These are phyloP conservation scores for Apostichopus japonicus DNA, from an alignment of 35 echinoderm and acorn worm genomes.

Conservation along the genomic window DNA sequence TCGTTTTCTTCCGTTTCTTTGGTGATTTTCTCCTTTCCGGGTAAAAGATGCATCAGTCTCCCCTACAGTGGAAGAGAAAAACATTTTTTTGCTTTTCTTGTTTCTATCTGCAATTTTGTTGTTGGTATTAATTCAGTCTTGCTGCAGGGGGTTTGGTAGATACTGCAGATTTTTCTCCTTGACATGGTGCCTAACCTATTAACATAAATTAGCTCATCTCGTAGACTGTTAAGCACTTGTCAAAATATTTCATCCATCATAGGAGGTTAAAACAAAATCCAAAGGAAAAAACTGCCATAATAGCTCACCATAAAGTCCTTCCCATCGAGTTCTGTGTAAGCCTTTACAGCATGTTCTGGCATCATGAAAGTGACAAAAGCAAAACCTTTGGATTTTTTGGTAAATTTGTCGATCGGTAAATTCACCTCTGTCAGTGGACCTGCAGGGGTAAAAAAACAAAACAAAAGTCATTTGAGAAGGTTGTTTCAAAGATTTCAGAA, in stretches of 20 bases:
- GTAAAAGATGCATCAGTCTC: conserved; percentile 86
- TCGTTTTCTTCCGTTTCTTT: conserved; percentile 68
- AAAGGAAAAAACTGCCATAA: background rate
- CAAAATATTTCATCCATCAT: background rate
- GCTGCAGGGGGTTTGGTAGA: too few species aligned
- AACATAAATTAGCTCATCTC: too few species aligned
- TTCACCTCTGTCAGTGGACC: conserved; percentile 92
- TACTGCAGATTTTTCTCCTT: too few species aligned
- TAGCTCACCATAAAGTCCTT: conserved; percentile 78
- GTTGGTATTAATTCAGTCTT: too few species aligned
- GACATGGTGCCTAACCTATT: too few species aligned
- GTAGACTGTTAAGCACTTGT: too few species aligned
- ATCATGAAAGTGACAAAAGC: conserved; percentile 98
- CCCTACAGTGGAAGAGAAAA: conserved; percentile 62
- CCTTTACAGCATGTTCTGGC: conserved; percentile 96
- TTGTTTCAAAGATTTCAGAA: too few species aligned
- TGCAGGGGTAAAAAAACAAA: conserved; percentile 40
- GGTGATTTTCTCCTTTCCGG: conserved; percentile 89
- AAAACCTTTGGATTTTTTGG: conserved; percentile 97
- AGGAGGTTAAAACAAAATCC: background rate
- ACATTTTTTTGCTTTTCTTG: too few species aligned
- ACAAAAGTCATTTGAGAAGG: background rate
- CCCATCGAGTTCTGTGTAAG: conserved; percentile 94
- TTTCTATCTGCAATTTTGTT: too few species aligned
- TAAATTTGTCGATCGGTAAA: conserved; percentile 87